Evolutionary conservation across 2,113 vertebrate genomes (phyloP), one percentile per base, ranked within the genome.

Genomic region (Passer montanus): DNA sequence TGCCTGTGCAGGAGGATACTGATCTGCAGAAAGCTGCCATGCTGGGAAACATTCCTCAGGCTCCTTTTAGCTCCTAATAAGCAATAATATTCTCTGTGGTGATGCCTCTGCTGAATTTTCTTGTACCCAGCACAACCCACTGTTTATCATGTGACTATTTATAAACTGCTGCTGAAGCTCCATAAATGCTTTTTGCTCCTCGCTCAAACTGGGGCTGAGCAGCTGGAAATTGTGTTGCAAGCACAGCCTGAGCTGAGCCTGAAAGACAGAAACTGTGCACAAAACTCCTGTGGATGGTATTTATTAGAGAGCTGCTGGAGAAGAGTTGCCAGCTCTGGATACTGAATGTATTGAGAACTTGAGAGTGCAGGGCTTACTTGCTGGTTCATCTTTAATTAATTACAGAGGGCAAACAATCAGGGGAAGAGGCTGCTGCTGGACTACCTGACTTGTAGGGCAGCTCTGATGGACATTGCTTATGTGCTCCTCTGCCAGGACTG

Each of bases 151-250:
- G 87, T 97, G 95, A 95, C 95, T 96, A 84, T 96, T 94, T 94
- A 87, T 89, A 95, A 94, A 89, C 73, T 84, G 64, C 83, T 76
- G 85, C 66, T 75, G 69, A 75, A 84, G 69, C 72, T 86, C 84
- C 79, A 17, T 63, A 78, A 94, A 96, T 95, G 96, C 92, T 53
- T 94, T 95, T 96, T 97, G 81, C 95, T 97, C 73, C 18, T 95
- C 2, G 15, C 85, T 91, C 89, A 95, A 87, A 95, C 82, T 94
- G 84, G 90, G 96, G 93, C 90, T 52, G 91, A 97, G 97, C 97
- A 98, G 97, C 97, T 98, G 97, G 96, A 97, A 98, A 92, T 78
- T 95, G 95, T 87, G 85, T 83, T 92, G 89, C 89, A 27, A 90
- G 60, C 27, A 86, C 64, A 86, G 76, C 77, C 96, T 3, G 67